Base-by-base conservation (phyloP, 2,888 invertebrate species). In the Amitus sp. region DNA sequence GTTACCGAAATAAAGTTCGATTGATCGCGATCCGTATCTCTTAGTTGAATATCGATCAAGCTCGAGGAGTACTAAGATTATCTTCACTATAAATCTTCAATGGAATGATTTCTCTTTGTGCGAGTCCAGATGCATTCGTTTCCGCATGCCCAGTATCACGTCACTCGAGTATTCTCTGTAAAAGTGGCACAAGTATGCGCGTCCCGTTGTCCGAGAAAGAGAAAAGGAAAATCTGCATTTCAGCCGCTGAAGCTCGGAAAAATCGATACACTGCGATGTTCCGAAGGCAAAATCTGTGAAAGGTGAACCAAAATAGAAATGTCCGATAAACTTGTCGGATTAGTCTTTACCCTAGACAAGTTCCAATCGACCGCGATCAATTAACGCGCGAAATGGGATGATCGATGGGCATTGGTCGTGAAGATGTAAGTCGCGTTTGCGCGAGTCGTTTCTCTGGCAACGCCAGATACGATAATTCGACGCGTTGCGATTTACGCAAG, bases 131-230 rank as follows among this genome's bases (percentile, higher is more conserved):
- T 4, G 15, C 46, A 10, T 30, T 58, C 43, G 34, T 57, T 64
- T 56, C 59, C 64, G 64, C 64, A 42, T 55, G 17, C 19, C 46
- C 63, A 53, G 53, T 53, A 50, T 60, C 54, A 61, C 63, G 53
- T 64, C 63, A 64, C 56, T 53, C 59, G 20, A 52, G 34, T 20
- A 48, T 51, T 30, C 50, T 42, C 51, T 40, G 46, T 19, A 23
- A 10, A 58, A 57, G 54, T 58, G 48, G 54, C 19, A 58, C 58
- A 54, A 13, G 12, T 12, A 23, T 27, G 23, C 12, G 13, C 23
- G 43, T 43, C 43, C 43, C 46, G 13, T 46, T 46, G 46, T 20
- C 43, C 20, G 59, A 56, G 63, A 60, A 64, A 64, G 59, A 55
- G 20, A n/a, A 9, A 40, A 17, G 15, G 39, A 23, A 43, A 49